A percentile compares a stretch with the other conserved stretches of the same genome.
Conservation (phyloP, 2,113 vertebrate species). For the Triplophysa dalaica region DNA sequence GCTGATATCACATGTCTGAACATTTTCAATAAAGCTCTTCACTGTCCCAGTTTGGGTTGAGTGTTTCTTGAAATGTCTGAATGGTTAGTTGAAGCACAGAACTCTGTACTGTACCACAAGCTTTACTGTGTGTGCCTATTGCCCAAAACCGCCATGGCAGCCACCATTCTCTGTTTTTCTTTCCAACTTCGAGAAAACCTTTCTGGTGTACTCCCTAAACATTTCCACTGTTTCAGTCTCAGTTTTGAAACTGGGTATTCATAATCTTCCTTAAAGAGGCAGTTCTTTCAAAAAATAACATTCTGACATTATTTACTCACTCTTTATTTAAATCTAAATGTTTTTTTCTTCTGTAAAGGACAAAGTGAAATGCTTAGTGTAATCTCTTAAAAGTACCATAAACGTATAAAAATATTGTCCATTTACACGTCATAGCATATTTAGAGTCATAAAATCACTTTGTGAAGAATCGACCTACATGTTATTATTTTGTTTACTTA, state of each 20-base stretch:
- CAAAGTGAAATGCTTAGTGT: not conserved
- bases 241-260: slow-evolving; percentile 19
- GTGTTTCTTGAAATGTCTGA: not conserved
- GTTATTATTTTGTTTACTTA: too few species aligned
- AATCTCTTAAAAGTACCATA: not conserved
- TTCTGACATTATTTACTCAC: not conserved
- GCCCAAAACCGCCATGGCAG: slow-evolving; percentile 29
- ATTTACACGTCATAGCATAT: too few species aligned
- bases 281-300: not conserved
- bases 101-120: not conserved
- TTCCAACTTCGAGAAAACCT: slow-evolving; percentile 30
- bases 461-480: too few species aligned
- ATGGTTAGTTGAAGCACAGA: slow-evolving; percentile 7
- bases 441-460: too few species aligned
- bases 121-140: slow-evolving; percentile 10
- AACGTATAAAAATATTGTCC: too few species aligned
- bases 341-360: not conserved
- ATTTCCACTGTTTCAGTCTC: slow-evolving; percentile 28
- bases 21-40: slow-evolving; percentile 26
- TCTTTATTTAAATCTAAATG: not conserved
- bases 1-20: not conserved
- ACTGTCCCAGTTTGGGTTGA: slow-evolving; percentile 13
- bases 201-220: slow-evolving; percentile 29
- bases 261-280: not conserved
- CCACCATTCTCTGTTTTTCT: slow-evolving; percentile 42